Percentiles rank a stretch among this genome's conserved stretches.
Conservation (phyloP, 2,797 vertebrate species). For the Gadopsis marmoratus region DNA sequence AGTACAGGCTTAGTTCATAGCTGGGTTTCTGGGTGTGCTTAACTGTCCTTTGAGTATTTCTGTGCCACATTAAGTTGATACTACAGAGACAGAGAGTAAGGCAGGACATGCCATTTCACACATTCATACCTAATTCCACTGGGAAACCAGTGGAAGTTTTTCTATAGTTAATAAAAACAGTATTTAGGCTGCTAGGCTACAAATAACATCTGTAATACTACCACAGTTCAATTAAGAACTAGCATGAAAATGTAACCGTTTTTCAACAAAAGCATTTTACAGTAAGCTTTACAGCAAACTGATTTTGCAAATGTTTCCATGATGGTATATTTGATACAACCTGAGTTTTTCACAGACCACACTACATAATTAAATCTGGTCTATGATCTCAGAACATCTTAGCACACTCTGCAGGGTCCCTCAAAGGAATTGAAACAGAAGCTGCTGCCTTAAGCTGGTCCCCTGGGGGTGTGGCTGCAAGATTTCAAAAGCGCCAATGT, state of each 20-base stretch:
- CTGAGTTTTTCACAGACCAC: conserved; percentile 11
- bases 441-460: conserved; percentile 77
- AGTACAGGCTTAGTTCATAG: conserved; percentile 51
- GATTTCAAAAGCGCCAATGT: conserved; percentile 66
- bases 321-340: conserved; percentile 4
- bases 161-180: background rate
- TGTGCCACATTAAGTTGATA: conserved; percentile 20
- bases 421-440: conserved; percentile 81
- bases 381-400: conserved; percentile 67
- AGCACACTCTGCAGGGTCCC: conserved; percentile 60
- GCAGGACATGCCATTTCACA: background rate
- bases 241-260: background rate
- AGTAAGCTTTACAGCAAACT: background rate
- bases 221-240: background rate
- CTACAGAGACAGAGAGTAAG: background rate
- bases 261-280: background rate
- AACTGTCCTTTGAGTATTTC: conserved; percentile 35
- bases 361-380: conserved; percentile 56
- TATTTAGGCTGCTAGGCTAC: background rate
- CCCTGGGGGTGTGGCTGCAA: conserved; percentile 66
- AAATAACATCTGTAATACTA: background rate
- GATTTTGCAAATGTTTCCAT: conserved; percentile 9
- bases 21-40: conserved; percentile 44
- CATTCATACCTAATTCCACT: background rate
- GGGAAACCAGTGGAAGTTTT: background rate